phyloP scores from a whole-genome alignment of 2,888 invertebrate species.

The Campaea margaritaria region DNA sequence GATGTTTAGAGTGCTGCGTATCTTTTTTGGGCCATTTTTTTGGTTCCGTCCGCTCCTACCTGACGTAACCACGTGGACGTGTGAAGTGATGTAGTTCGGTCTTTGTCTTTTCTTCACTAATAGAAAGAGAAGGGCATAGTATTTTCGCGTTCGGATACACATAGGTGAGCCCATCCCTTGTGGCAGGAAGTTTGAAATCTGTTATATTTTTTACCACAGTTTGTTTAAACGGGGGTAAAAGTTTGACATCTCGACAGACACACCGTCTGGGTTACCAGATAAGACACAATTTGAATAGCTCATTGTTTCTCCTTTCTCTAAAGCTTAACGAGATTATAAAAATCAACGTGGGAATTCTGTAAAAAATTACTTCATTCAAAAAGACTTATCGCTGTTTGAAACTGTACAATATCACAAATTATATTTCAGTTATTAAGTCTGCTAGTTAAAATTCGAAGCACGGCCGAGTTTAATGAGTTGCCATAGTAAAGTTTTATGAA shows the following conservation, averaged over 20 bases:
- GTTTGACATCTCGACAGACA: conserved; percentile 70
- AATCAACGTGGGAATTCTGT: conserved; percentile 49
- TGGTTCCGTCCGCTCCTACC: conserved; percentile 80
- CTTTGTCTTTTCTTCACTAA: conserved; percentile 52
- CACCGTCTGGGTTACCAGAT: conserved; percentile 65
- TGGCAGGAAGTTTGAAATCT: conserved; percentile 83
- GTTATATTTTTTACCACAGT: conserved; percentile 76
- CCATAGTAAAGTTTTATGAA: conserved; percentile 62
- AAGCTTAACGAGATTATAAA: conserved; percentile 42
- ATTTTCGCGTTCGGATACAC: conserved; percentile 61
- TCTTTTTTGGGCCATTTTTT: conserved; percentile 75
- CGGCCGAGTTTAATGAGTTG: conserved; percentile 58
- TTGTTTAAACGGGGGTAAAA: conserved; percentile 74
- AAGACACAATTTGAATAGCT: conserved; percentile 66
- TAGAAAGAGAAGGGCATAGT: conserved; percentile 58
- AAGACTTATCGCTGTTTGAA: conserved; percentile 22
- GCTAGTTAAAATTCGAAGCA: conserved; percentile 58
- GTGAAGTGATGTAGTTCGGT: conserved; percentile 59
- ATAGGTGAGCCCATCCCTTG: conserved; percentile 61
- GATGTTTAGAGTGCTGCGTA: conserved; percentile 80
- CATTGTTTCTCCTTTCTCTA: conserved; percentile 64
- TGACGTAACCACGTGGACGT: conserved; percentile 76
- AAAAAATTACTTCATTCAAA: conserved; percentile 25
- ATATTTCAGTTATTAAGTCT: conserved; percentile 23
- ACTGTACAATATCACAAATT: conserved; percentile 32